phyloP scores from a whole-genome alignment of 37 sponge, comb jelly and placozoan genomes.

The Beroe ovata region DNA sequence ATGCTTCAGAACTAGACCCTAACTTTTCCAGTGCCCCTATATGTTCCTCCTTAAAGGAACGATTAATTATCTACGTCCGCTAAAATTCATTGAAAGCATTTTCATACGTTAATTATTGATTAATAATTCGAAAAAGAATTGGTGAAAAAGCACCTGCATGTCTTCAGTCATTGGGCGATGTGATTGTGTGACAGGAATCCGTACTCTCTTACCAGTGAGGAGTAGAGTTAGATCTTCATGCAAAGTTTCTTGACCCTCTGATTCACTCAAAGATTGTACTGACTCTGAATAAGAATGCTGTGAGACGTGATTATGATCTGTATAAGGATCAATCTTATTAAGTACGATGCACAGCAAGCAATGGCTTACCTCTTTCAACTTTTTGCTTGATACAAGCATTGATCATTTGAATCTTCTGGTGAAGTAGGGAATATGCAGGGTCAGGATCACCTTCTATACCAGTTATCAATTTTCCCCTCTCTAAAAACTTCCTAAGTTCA shows the following conservation, averaged over 20 bases:
- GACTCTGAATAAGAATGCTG: background rate
- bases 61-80: too few relatives aligned
- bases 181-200: background rate
- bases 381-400: conserved; percentile 59
- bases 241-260: background rate
- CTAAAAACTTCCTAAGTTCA: background rate
- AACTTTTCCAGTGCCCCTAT: conserved; percentile 75
- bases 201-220: background rate
- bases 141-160: conserved; percentile 55
- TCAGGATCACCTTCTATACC: background rate
- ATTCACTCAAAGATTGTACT: background rate
- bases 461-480: background rate
- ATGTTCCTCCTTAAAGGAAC: conserved; percentile 87
- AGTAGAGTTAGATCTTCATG: conserved; percentile 5
- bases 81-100: too few relatives aligned
- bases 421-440: conserved; percentile 22
- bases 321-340: too few relatives aligned
- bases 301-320: too few relatives aligned
- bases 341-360: background rate
- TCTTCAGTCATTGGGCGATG: conserved; percentile 59
- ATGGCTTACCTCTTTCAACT: conserved; percentile 25
- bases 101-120: too few relatives aligned
- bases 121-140: too few relatives aligned
- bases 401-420: conserved; percentile 49
- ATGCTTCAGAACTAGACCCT: conserved; percentile 91